A percentile compares a stretch with the other conserved stretches of the same genome.
Evolutionary conservation across 2,113 vertebrate genomes (phyloP).

Genomic region (Monopterus albus): DNA sequence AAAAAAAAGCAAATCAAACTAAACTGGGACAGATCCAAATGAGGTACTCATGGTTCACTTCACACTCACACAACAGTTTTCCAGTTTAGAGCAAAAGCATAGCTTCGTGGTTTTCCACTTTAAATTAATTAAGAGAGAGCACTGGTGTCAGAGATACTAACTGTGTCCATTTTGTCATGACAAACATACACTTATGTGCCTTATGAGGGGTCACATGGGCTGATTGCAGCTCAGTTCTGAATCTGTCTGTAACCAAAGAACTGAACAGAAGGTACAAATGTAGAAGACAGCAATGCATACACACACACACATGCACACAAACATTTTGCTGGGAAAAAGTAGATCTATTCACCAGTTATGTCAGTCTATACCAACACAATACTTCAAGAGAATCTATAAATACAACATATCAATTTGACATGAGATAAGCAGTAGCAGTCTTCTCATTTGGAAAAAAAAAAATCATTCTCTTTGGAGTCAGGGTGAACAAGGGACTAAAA

Average conservation of each 20-base stretch:
- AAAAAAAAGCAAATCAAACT: slow-evolving; percentile 55
- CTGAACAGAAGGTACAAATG: slow-evolving; percentile 20
- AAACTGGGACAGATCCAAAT: slow-evolving; percentile 76
- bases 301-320: slow-evolving; percentile 29
- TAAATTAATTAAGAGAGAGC: slow-evolving; percentile 52
- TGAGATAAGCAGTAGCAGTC: slow-evolving; percentile 31
- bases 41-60: slow-evolving; percentile 83
- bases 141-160: slow-evolving; percentile 41
- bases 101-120: slow-evolving; percentile 80
- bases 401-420: slow-evolving; percentile 66
- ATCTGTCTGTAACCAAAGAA: slow-evolving; percentile 38
- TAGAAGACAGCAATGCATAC: slow-evolving; percentile 28
- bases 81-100: slow-evolving; percentile 61
- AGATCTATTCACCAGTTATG: slow-evolving; percentile 25
- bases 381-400: slow-evolving; percentile 73
- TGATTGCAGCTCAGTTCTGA: slow-evolving; percentile 46
- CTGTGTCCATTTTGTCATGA: slow-evolving; percentile 35
- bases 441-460: slow-evolving; percentile 24
- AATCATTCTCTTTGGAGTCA: slow-evolving; percentile 47
- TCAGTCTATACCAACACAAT: slow-evolving; percentile 47
- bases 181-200: slow-evolving; percentile 59
- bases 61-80: slow-evolving; percentile 72
- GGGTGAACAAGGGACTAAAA: not conserved
- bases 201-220: slow-evolving; percentile 27
- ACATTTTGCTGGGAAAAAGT: slow-evolving; percentile 22